Evolutionary conservation across 2,797 vertebrate species (phyloP).

Genomic region (Emydoidea blandingii): DNA sequence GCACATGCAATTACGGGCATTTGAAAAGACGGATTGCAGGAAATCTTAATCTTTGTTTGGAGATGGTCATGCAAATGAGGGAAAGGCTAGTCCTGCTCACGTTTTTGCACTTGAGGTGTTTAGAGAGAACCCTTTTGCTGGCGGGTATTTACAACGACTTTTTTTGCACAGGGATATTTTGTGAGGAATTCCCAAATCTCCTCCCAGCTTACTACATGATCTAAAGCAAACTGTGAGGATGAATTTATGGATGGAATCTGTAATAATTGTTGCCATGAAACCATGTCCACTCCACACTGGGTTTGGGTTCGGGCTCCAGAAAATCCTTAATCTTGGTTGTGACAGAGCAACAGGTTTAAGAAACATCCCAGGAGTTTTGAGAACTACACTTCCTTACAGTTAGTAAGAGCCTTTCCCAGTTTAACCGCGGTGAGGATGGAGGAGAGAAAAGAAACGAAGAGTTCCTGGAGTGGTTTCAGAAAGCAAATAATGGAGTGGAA

Average conservation of each 20-base stretch:
- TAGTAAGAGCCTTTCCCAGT: background rate
- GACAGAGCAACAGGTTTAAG: background rate
- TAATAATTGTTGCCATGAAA: background rate
- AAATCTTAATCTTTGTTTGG: constrained; percentile 68
- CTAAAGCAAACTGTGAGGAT: background rate
- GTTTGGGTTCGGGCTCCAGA: background rate
- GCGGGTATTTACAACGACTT: background rate
- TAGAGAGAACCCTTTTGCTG: background rate
- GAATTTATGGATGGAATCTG: constrained; percentile 15
- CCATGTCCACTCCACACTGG: background rate
- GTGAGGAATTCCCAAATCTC: background rate
- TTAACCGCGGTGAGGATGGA: background rate
- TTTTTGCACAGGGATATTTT: background rate
- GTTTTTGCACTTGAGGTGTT: constrained; percentile 41
- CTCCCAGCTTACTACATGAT: background rate
- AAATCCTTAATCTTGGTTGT: background rate
- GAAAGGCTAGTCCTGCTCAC: constrained; percentile 59
- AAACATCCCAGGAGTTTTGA: background rate
- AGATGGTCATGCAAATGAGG: constrained; percentile 79
- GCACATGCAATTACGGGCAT: constrained; percentile 68
- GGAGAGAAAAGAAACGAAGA: constrained; percentile 50
- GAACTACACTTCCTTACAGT: background rate
- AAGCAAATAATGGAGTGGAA: constrained; percentile 58
- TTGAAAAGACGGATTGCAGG: constrained; percentile 72
- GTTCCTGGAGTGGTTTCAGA: constrained; percentile 43